A percentile compares a stretch with the other conserved stretches of the same genome.
Conservation (phyloP, 2,888 invertebrate genomes). For the Lepidochrysops patricia region DNA sequence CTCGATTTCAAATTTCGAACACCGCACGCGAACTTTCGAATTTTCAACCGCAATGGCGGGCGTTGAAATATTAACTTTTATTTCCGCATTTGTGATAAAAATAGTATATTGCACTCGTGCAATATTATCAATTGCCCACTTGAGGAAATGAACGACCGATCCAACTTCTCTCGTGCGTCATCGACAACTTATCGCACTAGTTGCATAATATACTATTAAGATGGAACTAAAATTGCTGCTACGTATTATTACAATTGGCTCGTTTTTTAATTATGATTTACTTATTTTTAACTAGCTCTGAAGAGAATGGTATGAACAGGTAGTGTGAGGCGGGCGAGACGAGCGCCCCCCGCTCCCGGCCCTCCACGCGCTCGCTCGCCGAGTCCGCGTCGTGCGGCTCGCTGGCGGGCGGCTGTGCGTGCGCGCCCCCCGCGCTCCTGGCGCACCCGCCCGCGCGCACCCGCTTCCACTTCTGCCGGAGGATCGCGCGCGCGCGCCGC, state of each 20-base stretch:
- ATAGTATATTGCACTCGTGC: too few species aligned
- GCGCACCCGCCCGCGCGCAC: slow-evolving; percentile 40
- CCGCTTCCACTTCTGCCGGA: slow-evolving; percentile 64
- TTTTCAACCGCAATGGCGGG: too few species aligned
- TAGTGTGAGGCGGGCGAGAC: slow-evolving; percentile 71
- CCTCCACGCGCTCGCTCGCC: slow-evolving; percentile 67
- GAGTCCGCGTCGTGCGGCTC: slow-evolving; percentile 66
- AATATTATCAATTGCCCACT: too few species aligned
- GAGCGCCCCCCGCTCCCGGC: slow-evolving; percentile 60
- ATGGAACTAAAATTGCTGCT: too few species aligned
- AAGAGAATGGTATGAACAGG: slow-evolving; percentile 28
- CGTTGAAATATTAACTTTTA: too few species aligned
- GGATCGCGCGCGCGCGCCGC: slow-evolving; percentile 49
- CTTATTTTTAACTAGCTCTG: not conserved
- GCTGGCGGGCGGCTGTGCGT: slow-evolving; percentile 39
- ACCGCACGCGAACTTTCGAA: too few species aligned
- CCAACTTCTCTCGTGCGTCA: too few species aligned
- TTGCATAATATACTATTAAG: too few species aligned
- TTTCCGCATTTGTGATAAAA: too few species aligned
- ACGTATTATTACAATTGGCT: not conserved
- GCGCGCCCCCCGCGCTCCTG: slow-evolving; percentile 30
- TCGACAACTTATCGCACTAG: too few species aligned
- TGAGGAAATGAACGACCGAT: too few species aligned
- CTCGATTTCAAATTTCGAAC: too few species aligned
- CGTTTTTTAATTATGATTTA: not conserved